Conservation (phyloP, 2,113 vertebrate genomes). For the Eubucco bourcierii region DNA sequence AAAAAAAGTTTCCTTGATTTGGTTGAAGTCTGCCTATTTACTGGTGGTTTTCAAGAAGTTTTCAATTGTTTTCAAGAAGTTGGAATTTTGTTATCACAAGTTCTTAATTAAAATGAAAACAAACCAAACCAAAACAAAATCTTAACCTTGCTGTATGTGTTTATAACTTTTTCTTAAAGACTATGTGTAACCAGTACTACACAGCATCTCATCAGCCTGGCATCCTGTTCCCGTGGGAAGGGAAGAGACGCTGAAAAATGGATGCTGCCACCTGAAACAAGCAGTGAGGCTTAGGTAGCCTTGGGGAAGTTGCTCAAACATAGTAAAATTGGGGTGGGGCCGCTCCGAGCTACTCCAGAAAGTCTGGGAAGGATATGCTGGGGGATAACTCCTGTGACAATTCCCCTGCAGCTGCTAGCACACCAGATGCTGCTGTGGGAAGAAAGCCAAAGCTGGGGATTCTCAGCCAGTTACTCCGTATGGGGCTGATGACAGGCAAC, state of each 20-base stretch:
- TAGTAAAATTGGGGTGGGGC: neutral
- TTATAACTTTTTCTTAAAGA: neutral
- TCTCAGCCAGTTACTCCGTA: neutral
- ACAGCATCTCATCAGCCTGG: neutral
- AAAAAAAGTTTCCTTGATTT: neutral
- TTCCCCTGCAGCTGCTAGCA: neutral
- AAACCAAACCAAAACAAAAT: neutral
- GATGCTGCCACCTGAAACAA: neutral
- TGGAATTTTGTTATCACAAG: neutral
- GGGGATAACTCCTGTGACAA: neutral
- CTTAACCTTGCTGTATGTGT: neutral
- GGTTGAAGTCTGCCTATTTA: neutral
- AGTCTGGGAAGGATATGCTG: neutral
- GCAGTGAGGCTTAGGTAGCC: neutral
- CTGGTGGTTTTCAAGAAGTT: neutral
- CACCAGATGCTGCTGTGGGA: neutral
- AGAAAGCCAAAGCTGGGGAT: neutral
- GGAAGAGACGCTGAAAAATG: neutral
- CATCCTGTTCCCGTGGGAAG: slow-evolving; percentile 21
- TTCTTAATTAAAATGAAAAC: neutral
- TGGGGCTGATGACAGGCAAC: neutral
- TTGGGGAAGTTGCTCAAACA: neutral
- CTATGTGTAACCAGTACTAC: neutral
- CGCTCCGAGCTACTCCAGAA: neutral
- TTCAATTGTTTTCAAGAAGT: neutral